Conservation (phyloP, 2,888 invertebrate genomes). For the Apamea crenata region DNA sequence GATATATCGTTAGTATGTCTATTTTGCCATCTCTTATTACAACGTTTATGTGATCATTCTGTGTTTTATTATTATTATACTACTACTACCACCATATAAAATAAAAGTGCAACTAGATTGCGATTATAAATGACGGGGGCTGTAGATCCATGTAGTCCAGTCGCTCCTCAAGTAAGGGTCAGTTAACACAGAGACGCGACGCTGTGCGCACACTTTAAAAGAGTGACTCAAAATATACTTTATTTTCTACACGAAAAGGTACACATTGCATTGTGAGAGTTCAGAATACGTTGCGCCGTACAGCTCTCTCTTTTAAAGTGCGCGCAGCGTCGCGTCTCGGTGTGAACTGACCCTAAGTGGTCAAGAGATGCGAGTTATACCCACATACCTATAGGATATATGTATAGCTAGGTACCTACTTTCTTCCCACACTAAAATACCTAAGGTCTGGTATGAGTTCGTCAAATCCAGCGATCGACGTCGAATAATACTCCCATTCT, state of each 20-base stretch:
- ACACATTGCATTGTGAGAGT: no score
- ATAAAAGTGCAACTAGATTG: not conserved
- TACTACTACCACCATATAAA: not conserved
- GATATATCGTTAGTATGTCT: slow-evolving; percentile 51
- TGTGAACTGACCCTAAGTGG: no score
- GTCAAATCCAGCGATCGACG: not conserved
- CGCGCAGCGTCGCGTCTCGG: no score
- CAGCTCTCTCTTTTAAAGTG: no score
- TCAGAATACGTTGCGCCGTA: no score
- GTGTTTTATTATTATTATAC: slow-evolving; percentile 23
- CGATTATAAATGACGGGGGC: not conserved
- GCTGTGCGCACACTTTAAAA: no score
- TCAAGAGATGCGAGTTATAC: not conserved
- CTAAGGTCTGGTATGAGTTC: not conserved
- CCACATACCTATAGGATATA: no score
- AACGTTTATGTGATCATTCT: slow-evolving; percentile 58
- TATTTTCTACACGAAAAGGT: no score
- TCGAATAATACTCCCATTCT: not conserved
- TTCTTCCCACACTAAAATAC: not conserved
- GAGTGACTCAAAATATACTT: no score
- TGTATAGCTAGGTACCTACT: not conserved
- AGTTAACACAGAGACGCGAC: no score
- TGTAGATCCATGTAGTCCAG: not conserved
- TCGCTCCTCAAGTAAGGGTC: not conserved
- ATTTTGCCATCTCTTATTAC: slow-evolving; percentile 63